phyloP scores from a whole-genome alignment of 30 jellyfish, hydroid and myxozoan genomes.

The Hydractinia symbiolongicarpus region DNA sequence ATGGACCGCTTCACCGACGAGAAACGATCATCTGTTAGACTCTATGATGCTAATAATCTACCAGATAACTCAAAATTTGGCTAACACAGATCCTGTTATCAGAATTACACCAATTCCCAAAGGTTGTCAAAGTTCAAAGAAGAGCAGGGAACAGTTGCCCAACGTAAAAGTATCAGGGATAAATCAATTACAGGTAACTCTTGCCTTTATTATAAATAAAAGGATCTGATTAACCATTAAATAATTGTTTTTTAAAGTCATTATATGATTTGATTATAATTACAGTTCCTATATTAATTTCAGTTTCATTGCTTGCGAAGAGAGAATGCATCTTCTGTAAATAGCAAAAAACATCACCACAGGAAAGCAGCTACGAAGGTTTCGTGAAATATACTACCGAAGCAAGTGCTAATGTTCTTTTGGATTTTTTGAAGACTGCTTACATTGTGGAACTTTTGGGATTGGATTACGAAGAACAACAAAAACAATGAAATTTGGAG shows the following conservation, averaged over 20 bases:
- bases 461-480: slow-evolving; percentile 10
- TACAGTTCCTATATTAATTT: not conserved
- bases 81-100: slow-evolving; percentile 13
- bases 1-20: not conserved
- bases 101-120: not conserved
- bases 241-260: not conserved
- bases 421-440: slow-evolving; percentile 14
- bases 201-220: not conserved
- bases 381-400: slow-evolving; percentile 33
- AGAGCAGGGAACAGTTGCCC: not conserved
- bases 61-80: not conserved
- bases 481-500: not conserved
- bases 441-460: slow-evolving; percentile 2
- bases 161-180: not conserved
- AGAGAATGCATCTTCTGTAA: slow-evolving; percentile 40
- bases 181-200: not conserved
- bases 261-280: not conserved
- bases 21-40: not conserved
- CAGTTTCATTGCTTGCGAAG: slow-evolving; percentile 27
- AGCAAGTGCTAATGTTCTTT: slow-evolving; percentile 12
- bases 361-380: slow-evolving; percentile 29
- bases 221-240: not conserved
- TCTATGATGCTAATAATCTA: not conserved
- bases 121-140: not conserved
- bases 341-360: slow-evolving; percentile 7